Conservation (phyloP, 2,888 invertebrate genomes). For the Meandrusa payeni region DNA sequence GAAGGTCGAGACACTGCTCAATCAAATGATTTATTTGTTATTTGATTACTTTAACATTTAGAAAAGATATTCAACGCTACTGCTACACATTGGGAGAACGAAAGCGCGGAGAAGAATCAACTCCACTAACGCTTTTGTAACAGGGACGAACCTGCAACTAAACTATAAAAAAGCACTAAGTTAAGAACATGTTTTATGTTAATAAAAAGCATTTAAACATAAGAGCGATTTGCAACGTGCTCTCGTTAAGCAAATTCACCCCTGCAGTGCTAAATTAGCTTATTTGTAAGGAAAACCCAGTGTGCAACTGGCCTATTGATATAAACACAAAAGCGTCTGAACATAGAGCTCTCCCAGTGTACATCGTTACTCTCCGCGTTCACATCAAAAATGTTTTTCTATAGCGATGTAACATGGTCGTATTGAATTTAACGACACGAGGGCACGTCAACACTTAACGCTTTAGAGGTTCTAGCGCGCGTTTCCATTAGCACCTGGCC, state of each 20-base stretch:
- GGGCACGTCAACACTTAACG: constrained; percentile 43
- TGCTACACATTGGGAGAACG: too few relatives aligned
- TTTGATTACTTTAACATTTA: too few relatives aligned
- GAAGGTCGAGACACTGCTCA: too few relatives aligned
- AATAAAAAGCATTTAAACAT: constrained; percentile 7
- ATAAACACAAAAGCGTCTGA: constrained; percentile 10
- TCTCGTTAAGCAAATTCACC: constrained; percentile 13
- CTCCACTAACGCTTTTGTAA: too few relatives aligned
- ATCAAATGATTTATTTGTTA: too few relatives aligned
- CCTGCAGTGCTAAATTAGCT: constrained; percentile 16
- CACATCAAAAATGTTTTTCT: constrained; percentile 27
- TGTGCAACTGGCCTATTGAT: constrained; percentile 21
- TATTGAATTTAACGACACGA: constrained; percentile 42
- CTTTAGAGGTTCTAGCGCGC: constrained; percentile 51
- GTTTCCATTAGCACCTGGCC: constrained; percentile 67
- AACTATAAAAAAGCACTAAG: background rate
- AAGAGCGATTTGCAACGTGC: constrained; percentile 4
- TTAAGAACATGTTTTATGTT: too few relatives aligned
- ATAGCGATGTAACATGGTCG: constrained; percentile 30
- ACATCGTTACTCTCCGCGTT: constrained; percentile 17
- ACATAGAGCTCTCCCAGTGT: background rate
- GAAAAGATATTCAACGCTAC: too few relatives aligned
- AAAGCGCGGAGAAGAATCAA: too few relatives aligned
- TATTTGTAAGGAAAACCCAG: constrained; percentile 18
- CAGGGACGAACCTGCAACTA: too few relatives aligned